These are phyloP conservation scores for Listronotus bonariensis DNA, from an alignment of 1,140 invertebrate species.

Conservation along the genomic window DNA sequence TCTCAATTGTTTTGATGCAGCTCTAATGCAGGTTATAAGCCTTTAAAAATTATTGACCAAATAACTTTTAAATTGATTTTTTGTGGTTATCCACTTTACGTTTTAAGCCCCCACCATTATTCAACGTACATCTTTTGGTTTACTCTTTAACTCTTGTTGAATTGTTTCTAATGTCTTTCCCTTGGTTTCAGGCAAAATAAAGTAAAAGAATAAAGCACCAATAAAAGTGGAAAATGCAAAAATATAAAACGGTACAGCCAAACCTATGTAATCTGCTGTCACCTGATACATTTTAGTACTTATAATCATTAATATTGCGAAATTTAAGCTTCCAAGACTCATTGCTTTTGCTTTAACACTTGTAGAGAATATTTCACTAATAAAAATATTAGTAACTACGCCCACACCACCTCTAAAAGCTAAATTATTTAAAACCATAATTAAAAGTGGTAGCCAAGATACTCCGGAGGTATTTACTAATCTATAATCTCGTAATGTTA, in stretches of 20 bases:
- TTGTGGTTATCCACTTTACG: too few relatives aligned
- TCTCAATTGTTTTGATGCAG: too few relatives aligned
- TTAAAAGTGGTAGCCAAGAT: slow-evolving; percentile 47
- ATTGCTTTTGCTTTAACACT: slow-evolving; percentile 48
- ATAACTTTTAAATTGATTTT: too few relatives aligned
- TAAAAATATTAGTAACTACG: slow-evolving; percentile 37
- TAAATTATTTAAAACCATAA: slow-evolving; percentile 42
- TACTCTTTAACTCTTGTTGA: slow-evolving; percentile 11
- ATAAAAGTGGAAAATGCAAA: slow-evolving; percentile 55
- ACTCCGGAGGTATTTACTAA: slow-evolving; percentile 21
- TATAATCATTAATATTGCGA: slow-evolving; percentile 46
- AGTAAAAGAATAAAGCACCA: slow-evolving; percentile 36
- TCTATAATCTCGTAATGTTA: slow-evolving; percentile 39
- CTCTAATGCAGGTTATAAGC: too few relatives aligned
- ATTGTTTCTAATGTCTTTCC: slow-evolving; percentile 18
- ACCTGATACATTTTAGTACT: slow-evolving; percentile 60
- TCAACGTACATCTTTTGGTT: too few relatives aligned
- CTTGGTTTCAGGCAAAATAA: slow-evolving; percentile 8
- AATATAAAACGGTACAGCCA: slow-evolving; percentile 57
- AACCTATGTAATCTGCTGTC: slow-evolving; percentile 54
- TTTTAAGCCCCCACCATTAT: too few relatives aligned
- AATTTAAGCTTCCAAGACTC: slow-evolving; percentile 41
- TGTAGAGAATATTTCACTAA: slow-evolving; percentile 46
- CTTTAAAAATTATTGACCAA: too few relatives aligned
- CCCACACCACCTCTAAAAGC: slow-evolving; percentile 43